A percentile compares a stretch with the other conserved stretches of the same genome.
These are phyloP conservation scores for Cnemophilus loriae DNA, from an alignment of 2,113 vertebrate species.

Conservation along the genomic window DNA sequence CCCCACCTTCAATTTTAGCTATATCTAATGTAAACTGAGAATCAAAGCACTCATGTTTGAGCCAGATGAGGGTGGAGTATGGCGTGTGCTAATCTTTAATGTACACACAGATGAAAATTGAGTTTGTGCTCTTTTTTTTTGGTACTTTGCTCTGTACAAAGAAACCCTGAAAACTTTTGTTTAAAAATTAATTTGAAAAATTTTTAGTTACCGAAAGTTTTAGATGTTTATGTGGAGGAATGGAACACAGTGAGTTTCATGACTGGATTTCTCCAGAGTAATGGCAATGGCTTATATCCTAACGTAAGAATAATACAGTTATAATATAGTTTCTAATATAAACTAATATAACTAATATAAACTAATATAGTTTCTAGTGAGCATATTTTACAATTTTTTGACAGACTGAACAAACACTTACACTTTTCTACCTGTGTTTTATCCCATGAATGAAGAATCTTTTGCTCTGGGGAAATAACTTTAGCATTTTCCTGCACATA, in stretches of 20 bases:
- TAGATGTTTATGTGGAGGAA: background rate
- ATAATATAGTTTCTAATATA: too few species aligned
- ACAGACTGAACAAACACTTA: background rate
- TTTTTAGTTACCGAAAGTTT: background rate
- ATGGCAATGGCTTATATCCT: background rate
- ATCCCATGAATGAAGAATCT: background rate
- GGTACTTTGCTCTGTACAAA: background rate
- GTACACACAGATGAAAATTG: background rate
- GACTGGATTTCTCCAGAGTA: background rate
- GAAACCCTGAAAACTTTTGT: background rate
- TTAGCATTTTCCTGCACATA: background rate
- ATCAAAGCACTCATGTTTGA: background rate
- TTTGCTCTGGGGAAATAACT: slow-evolving; percentile 12
- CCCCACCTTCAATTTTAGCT: background rate
- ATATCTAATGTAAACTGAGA: background rate
- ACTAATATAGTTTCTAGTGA: background rate
- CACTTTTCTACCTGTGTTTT: background rate
- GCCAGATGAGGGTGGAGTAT: background rate
- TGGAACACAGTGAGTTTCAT: background rate
- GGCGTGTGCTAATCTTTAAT: background rate
- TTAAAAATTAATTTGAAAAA: background rate
- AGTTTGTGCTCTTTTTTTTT: background rate
- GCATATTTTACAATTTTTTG: background rate
- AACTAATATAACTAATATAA: too few species aligned
- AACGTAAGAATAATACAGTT: background rate